Base-by-base conservation (phyloP, 2,888 invertebrate genomes). In the Didymodactylos carnosus region DNA sequence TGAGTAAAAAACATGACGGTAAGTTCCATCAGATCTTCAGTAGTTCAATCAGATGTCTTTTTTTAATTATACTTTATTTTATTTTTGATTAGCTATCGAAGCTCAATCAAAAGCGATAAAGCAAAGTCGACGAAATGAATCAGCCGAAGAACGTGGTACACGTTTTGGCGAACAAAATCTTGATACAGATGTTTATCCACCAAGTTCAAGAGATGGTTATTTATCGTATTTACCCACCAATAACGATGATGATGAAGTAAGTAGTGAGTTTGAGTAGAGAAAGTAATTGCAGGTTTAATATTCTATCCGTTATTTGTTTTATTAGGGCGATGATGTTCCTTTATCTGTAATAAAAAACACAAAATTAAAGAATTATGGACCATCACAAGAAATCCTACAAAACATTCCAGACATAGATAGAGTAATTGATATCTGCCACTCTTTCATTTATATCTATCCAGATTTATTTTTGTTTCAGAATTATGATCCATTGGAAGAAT, bases 401-500 rank as follows among this genome's bases (percentile, higher is more conserved):
- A 35, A 62, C 35, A 62, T 62, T 62, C 62, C 62, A 35, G 35
- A 62, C 11, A 19, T 62, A 10, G 35, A 62, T 62, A 16, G 25
- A 35, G 62, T 62, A 35, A 62, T 3, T 3, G 3, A 3, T 49
- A 23, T 35, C 35, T 35, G 4, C 7, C n/a, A 10, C 3, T 10
- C 3, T 7, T 29, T 11, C 5, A n/a, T n/a, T n/a, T n/a, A n/a
- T n/a, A n/a, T n/a, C n/a, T n/a, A n/a, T n/a, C 8, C 25, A 5
- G n/a, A 8, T 46, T 40, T 46, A 19, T 73, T 39, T 72, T 73
- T 53, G 77, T 41, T 75, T 46, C 35, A 92, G 83, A 92, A 93
- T 82, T 90, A 90, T 85, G 94, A 95, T 85, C 94, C 94, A 23
- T 91, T 95, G 87, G 94, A 92, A 71, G 92, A 93, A 78, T 88